Conservation (phyloP, 2,888 invertebrate species). For the Protula sp. region DNA sequence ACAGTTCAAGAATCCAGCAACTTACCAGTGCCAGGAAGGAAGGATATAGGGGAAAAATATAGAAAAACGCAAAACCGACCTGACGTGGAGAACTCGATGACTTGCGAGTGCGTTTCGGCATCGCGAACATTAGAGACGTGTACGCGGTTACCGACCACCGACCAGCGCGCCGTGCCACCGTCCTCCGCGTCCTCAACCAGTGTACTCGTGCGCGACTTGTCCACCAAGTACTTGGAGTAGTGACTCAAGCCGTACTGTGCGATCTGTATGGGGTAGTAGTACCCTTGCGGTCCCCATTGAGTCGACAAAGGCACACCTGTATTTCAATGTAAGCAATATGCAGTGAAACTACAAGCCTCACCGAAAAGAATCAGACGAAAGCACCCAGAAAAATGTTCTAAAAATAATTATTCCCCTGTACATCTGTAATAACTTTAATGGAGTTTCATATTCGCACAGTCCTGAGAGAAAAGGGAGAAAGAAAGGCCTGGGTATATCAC, state of each 20-base stretch:
- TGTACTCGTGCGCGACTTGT: constrained; percentile 65
- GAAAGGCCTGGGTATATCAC: too few species aligned
- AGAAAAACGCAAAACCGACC: constrained; percentile 25
- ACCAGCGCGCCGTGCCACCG: constrained; percentile 59
- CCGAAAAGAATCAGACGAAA: too few species aligned
- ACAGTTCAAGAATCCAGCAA: too few species aligned
- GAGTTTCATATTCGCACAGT: too few species aligned
- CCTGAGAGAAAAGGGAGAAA: too few species aligned
- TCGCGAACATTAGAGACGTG: constrained; percentile 54
- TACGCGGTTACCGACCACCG: constrained; percentile 63
- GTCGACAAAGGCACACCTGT: constrained; percentile 54
- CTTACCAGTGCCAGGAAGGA: background rate
- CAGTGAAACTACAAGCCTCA: background rate
- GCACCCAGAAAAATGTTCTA: too few species aligned
- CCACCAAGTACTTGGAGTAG: constrained; percentile 89
- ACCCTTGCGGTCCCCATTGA: constrained; percentile 86
- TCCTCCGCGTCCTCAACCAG: constrained; percentile 70
- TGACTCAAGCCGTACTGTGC: constrained; percentile 97
- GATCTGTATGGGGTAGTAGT: constrained; percentile 97
- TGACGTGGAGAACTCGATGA: constrained; percentile 67
- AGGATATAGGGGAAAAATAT: background rate
- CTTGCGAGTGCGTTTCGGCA: constrained; percentile 2
- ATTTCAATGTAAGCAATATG: background rate
- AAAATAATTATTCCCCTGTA: too few species aligned
- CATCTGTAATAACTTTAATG: too few species aligned